Percentiles rank a stretch among this genome's conserved stretches.
These are phyloP conservation scores for Chrysomallon squamiferum DNA, from an alignment of 1,140 invertebrate species.

Conservation along the genomic window DNA sequence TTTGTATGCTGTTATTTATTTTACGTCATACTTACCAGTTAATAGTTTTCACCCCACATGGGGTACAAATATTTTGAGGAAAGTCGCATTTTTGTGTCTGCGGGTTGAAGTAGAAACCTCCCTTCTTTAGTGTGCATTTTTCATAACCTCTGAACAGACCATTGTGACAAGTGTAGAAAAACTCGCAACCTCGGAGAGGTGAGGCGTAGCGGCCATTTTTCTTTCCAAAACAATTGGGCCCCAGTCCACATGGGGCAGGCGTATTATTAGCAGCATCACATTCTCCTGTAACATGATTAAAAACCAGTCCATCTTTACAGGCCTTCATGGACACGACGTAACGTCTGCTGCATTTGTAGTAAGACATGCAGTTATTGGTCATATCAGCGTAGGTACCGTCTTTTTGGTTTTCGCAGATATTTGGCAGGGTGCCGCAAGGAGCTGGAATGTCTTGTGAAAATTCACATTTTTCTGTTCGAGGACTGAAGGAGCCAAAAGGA, in stretches of 20 bases:
- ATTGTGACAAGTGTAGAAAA: constrained; percentile 15
- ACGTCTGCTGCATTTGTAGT: constrained; percentile 12
- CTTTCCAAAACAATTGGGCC: constrained; percentile 12
- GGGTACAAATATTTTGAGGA: constrained; percentile 24
- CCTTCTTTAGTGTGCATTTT: constrained; percentile 11
- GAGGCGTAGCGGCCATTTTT: constrained; percentile 18
- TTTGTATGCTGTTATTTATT: too few species aligned
- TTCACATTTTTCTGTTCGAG: constrained; percentile 10
- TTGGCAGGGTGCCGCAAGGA: constrained; percentile 20
- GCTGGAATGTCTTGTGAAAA: background rate
- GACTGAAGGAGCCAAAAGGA: constrained; percentile 17
- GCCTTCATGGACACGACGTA: constrained; percentile 4
- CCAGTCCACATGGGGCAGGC: constrained; percentile 21
- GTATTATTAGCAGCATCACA: constrained; percentile 18
- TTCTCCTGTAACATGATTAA: constrained; percentile 3
- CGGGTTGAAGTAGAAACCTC: constrained; percentile 22
- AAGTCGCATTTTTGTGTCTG: constrained; percentile 17
- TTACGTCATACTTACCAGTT: constrained; percentile 2
- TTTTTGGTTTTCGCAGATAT: constrained; percentile 13
- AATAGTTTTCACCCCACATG: constrained; percentile 17
- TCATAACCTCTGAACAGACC: constrained; percentile 5
- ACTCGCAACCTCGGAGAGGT: constrained; percentile 9
- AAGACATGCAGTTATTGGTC: constrained; percentile 14
- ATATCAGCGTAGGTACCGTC: constrained; percentile 17
- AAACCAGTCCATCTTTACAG: constrained; percentile 14